A percentile compares a stretch with the other conserved stretches of the same genome.
phyloP scores from a whole-genome alignment of 1,140 invertebrate species.

The Trichonephila inaurata region DNA sequence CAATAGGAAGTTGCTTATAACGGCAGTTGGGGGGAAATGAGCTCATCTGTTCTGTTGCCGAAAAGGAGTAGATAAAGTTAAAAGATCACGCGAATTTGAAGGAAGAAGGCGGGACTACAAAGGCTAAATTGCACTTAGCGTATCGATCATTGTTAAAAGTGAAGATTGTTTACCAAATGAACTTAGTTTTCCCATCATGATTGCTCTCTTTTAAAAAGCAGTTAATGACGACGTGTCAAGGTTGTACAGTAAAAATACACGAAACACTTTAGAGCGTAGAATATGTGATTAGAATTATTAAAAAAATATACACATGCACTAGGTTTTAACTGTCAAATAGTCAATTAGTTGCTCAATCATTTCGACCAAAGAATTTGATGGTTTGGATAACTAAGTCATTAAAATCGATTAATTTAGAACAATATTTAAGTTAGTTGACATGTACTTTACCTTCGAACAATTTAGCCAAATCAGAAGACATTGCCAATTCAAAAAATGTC shows the following conservation, averaged over 20 bases:
- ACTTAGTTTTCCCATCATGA: not conserved
- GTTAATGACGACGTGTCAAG: not conserved
- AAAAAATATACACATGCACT: too few species aligned
- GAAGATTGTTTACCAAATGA: not conserved
- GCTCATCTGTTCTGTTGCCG: not conserved
- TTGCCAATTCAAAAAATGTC: too few species aligned
- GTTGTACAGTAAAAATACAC: not conserved
- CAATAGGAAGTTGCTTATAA: not conserved
- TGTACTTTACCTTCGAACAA: too few species aligned
- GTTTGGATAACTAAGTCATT: too few species aligned
- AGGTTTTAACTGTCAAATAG: too few species aligned
- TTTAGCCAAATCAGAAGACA: too few species aligned
- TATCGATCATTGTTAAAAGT: not conserved
- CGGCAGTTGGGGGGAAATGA: not conserved
- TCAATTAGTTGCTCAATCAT: too few species aligned
- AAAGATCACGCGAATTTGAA: not conserved
- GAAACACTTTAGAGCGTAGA: too few species aligned
- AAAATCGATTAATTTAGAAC: too few species aligned
- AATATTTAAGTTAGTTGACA: too few species aligned
- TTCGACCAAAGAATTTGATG: too few species aligned
- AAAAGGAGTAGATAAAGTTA: not conserved
- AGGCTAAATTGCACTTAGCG: not conserved
- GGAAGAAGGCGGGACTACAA: not conserved
- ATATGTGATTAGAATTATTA: too few species aligned
- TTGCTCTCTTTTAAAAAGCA: not conserved